Evolutionary conservation across 2,888 invertebrate species (phyloP).

Genomic region (Merodon equestris): DNA sequence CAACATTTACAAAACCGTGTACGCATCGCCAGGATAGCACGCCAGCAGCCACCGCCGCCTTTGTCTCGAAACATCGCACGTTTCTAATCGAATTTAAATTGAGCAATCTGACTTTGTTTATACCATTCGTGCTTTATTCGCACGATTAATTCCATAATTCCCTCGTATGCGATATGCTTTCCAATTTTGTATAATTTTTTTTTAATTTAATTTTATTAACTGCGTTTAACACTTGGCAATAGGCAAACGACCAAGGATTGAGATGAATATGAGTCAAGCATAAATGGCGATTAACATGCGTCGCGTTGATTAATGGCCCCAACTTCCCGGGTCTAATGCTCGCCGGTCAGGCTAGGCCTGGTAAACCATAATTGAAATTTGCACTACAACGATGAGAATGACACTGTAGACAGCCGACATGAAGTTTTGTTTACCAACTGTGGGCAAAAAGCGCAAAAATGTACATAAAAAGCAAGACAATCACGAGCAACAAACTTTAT

Average conservation of each 20-base stretch:
- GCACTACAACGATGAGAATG: constrained; percentile 24
- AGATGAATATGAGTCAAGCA: background rate
- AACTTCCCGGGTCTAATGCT: constrained; percentile 41
- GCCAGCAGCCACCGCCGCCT: background rate
- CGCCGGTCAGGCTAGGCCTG: constrained; percentile 13
- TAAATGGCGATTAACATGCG: constrained; percentile 26
- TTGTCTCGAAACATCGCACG: constrained; percentile 16
- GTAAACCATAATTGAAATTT: constrained; percentile 20
- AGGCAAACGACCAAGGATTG: too few species aligned
- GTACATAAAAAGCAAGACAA: constrained; percentile 5
- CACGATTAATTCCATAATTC: too few species aligned
- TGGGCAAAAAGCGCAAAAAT: background rate
- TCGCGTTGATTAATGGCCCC: constrained; percentile 26
- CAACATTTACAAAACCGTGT: constrained; percentile 7
- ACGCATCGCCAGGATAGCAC: background rate
- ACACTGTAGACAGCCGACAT: constrained; percentile 6
- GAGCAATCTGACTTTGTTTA: background rate
- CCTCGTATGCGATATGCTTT: too few species aligned
- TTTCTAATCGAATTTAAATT: constrained; percentile 15
- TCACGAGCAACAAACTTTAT: constrained; percentile 6
- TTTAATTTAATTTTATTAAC: too few species aligned
- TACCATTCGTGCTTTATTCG: too few species aligned
- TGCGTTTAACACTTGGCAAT: background rate
- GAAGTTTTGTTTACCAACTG: constrained; percentile 21
- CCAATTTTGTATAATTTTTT: too few species aligned